phyloP scores from a whole-genome alignment of 2,888 invertebrate species.

The Chymomyza procnemis region DNA sequence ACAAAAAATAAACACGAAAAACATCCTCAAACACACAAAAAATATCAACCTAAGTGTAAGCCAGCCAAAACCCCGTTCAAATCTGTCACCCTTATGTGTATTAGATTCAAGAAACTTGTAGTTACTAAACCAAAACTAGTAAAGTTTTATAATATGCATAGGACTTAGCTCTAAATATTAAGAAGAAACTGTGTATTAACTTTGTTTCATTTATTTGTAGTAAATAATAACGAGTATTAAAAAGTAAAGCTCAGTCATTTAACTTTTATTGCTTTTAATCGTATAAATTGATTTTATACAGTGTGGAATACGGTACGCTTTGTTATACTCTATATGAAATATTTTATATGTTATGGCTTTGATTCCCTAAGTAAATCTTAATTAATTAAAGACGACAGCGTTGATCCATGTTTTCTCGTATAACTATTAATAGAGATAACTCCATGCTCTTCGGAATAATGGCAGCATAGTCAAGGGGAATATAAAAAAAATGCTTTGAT shows the following conservation, averaged over 20 bases:
- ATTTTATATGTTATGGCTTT: too few species aligned
- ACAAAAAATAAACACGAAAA: not conserved
- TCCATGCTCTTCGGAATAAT: too few species aligned
- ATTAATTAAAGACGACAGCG: too few species aligned
- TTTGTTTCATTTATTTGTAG: not conserved
- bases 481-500: too few species aligned
- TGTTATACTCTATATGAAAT: too few species aligned
- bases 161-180: slow-evolving; percentile 38
- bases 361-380: too few species aligned
- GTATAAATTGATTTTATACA: too few species aligned
- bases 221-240: not conserved
- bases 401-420: too few species aligned
- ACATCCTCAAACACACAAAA: not conserved
- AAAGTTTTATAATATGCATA: slow-evolving; percentile 51
- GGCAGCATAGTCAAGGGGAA: too few species aligned
- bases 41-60: not conserved
- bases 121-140: slow-evolving; percentile 19
- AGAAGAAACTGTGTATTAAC: slow-evolving; percentile 12
- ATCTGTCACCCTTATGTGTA: slow-evolving; percentile 34
- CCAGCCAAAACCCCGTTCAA: not conserved
- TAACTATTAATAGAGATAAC: too few species aligned
- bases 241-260: not conserved
- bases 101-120: slow-evolving; percentile 23
- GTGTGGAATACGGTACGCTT: too few species aligned
- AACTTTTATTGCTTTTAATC: too few species aligned